Conservation (phyloP, 2,797 vertebrate genomes). For the Myotis daubentonii region DNA sequence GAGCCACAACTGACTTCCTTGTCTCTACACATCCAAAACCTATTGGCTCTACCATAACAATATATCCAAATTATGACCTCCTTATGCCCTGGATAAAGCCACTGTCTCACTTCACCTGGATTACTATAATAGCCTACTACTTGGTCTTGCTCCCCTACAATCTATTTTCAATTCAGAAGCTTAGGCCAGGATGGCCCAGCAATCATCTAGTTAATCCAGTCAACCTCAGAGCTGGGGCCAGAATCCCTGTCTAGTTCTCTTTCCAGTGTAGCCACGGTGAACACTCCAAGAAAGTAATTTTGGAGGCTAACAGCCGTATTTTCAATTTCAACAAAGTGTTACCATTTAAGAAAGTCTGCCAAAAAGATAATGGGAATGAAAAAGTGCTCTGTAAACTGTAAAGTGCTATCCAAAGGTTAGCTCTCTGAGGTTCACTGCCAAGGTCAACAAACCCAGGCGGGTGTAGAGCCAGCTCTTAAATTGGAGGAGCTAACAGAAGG, state of each 20-base stretch:
- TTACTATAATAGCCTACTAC: background rate
- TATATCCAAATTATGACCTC: background rate
- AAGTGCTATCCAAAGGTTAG: conserved; percentile 66
- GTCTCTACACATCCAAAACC: background rate
- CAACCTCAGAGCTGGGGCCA: background rate
- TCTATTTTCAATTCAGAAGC: background rate
- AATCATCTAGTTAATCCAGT: background rate
- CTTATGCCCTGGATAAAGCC: background rate
- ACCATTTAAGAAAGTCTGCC: conserved; percentile 60
- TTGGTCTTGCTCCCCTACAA: background rate
- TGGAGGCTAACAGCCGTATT: conserved; percentile 46
- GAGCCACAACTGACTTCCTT: background rate
- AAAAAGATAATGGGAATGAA: conserved; percentile 68
- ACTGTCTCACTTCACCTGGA: background rate
- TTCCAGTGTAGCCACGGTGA: background rate
- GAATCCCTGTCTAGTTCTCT: background rate
- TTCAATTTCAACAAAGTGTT: conserved; percentile 70
- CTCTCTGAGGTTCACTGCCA: conserved; percentile 52
- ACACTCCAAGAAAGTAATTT: conserved; percentile 52
- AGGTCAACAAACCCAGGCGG: conserved; percentile 59
- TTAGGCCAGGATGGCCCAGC: background rate
- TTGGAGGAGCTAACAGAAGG: background rate
- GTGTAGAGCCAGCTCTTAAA: conserved; percentile 3
- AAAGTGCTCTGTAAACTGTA: conserved; percentile 41
- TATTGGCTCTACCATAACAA: background rate